A percentile compares a stretch with the other conserved stretches of the same genome.
Evolutionary conservation across 2,888 invertebrate genomes (phyloP).

Genomic region (Cheiracanthium punctorium): DNA sequence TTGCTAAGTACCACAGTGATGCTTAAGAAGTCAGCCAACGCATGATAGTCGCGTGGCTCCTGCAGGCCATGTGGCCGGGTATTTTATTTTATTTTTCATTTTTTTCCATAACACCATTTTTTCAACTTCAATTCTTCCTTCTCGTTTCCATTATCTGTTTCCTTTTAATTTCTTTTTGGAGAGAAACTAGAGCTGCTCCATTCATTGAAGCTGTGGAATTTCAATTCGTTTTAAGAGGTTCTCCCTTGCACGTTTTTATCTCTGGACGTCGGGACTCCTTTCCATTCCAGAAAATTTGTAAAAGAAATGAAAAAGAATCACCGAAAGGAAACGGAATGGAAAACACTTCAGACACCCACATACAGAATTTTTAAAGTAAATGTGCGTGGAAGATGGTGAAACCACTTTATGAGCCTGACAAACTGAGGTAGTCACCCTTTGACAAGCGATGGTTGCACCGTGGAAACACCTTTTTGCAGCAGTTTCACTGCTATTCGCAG

Average conservation of each 20-base stretch:
- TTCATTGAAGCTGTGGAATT: conserved; percentile 1
- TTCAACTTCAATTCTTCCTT: not conserved
- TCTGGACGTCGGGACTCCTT: not conserved
- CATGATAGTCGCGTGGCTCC: not conserved
- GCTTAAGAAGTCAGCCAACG: too few relatives aligned
- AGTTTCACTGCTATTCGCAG: too few relatives aligned
- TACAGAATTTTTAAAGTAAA: too few relatives aligned
- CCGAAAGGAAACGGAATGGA: too few relatives aligned
- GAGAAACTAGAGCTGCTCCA: not conserved
- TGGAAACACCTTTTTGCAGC: too few relatives aligned
- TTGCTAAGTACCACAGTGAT: too few relatives aligned
- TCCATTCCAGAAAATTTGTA: not conserved
- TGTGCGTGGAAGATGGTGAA: too few relatives aligned
- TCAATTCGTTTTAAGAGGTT: conserved; percentile 9
- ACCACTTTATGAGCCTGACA: too few relatives aligned
- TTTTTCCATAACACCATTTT: not conserved
- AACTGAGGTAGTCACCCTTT: too few relatives aligned
- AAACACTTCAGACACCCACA: conserved; percentile 7
- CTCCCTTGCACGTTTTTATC: not conserved
- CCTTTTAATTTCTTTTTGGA: not conserved
- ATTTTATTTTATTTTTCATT: not conserved
- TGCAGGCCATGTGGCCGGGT: conserved; percentile 12
- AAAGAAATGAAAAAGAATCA: not conserved
- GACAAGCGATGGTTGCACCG: too few relatives aligned
- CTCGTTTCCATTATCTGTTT: not conserved